Percentiles rank a stretch among this genome's conserved stretches.
Conservation (phyloP, 2,113 vertebrate species). For the Bufo gargarizans region DNA sequence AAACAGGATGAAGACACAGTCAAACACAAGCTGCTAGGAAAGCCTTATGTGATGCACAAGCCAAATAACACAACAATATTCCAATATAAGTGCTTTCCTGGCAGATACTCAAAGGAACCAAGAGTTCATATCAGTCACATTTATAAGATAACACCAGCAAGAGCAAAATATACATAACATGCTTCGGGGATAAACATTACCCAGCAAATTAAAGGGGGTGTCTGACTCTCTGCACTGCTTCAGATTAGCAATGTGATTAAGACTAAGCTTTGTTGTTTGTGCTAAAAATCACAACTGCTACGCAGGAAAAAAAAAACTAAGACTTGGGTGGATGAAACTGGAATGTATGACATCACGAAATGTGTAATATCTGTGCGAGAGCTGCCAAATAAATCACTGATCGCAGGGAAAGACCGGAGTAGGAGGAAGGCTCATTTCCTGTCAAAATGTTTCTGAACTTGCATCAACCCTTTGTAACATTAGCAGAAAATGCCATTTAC, state of each 20-base stretch:
- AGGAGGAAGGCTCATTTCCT: slow-evolving; percentile 20
- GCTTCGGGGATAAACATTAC: slow-evolving; percentile 69
- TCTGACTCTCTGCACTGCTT: neutral
- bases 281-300: slow-evolving; percentile 16
- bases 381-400: slow-evolving; percentile 5
- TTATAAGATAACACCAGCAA: slow-evolving; percentile 77
- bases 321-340: neutral
- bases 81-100: slow-evolving; percentile 80
- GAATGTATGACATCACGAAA: slow-evolving; percentile 15
- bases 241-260: neutral
- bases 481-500: neutral
- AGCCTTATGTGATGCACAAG: slow-evolving; percentile 76
- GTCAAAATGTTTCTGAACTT: neutral
- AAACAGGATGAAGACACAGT: slow-evolving; percentile 75
- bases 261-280: neutral
- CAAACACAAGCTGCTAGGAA: slow-evolving; percentile 74
- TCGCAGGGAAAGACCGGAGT: slow-evolving; percentile 7
- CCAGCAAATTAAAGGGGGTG: slow-evolving; percentile 63
- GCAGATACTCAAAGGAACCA: slow-evolving; percentile 80
- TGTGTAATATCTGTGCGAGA: slow-evolving; percentile 3
- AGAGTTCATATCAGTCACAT: slow-evolving; percentile 75
- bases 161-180: slow-evolving; percentile 76
- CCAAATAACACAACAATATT: slow-evolving; percentile 79
- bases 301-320: neutral
- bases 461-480: neutral